phyloP scores from a whole-genome alignment of 1,140 invertebrate genomes.

The Drosophila trapezifrons region DNA sequence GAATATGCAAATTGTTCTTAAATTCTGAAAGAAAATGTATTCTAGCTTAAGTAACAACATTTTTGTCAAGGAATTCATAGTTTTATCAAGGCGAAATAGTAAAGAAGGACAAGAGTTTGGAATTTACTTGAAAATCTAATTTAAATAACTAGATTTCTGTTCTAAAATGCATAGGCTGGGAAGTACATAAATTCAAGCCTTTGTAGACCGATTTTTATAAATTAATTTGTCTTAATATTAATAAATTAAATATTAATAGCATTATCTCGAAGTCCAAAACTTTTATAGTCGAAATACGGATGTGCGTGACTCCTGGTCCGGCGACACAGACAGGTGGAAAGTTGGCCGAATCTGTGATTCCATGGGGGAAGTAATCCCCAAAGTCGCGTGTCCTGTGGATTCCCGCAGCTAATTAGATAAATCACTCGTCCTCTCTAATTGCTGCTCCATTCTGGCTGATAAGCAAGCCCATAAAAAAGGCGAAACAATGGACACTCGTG shows the following conservation, averaged over 20 bases:
- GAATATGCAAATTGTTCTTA: conserved; percentile 26
- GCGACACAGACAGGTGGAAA: neutral
- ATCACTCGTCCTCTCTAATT: conserved; percentile 51
- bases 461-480: conserved; percentile 53
- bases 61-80: conserved; percentile 3
- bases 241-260: conserved; percentile 2
- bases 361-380: neutral
- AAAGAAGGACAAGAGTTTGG: too few species aligned
- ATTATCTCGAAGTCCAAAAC: neutral
- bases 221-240: neutral
- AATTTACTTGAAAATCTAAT: neutral
- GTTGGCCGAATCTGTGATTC: conserved; percentile 2
- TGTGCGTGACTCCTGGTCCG: conserved; percentile 18
- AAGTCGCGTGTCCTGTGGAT: conserved; percentile 12
- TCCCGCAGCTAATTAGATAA: conserved; percentile 56
- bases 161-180: neutral
- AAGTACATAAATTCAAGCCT: neutral
- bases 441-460: conserved; percentile 58
- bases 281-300: neutral
- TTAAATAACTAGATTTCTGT: neutral
- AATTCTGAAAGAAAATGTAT: conserved; percentile 18
- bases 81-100: neutral
- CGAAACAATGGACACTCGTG: conserved; percentile 39
- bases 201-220: neutral
- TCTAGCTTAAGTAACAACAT: conserved; percentile 15